Base-by-base conservation (phyloP, 1,140 invertebrate species). In the Drosophila jambulina region DNA sequence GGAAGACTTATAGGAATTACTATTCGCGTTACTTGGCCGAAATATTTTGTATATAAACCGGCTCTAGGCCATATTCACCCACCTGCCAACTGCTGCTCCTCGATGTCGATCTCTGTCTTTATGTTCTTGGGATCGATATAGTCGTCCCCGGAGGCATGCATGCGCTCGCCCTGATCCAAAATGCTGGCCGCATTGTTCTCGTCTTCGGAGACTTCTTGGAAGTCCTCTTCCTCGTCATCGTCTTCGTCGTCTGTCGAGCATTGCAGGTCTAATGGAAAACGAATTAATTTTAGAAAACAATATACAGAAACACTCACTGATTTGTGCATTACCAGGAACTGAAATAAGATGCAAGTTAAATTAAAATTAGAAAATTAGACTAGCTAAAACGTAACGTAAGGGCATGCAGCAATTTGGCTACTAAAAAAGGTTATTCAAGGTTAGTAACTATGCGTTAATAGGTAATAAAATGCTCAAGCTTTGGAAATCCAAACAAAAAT, bases 191-290 rank as follows among this genome's bases (percentile, higher is more conserved):
- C 94, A 21, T 91, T 92, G 29, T 94, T 94, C 62, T 95, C 95
- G 57, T 95, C 94, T 19, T 94, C 94, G 27, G 93, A 94, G 3
- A 95, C 95, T 80, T 96, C 95, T 80, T 96, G 95, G 62, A 95
- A 94, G 86, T 96, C 95, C 70, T 96, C 95, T 72, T 95, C 95
- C 80, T 96, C 96, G 62, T 87, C 84, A 25, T 88, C 85, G 21
- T 88, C 84, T 62, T 96, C 95, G 63, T 95, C 95, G 80, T 96
- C 96, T 48, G 95, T 96, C 3, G 96, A 96, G 84, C 96, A 96
- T 93, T 96, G 95, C 48, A 96, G 92, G 93, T 96, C 96, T 95
- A 92, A 51, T 12, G 15, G 3, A 42, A 13, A 40, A 7, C 29
- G 42, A 42, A n/a, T n/a, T 15, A 23, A 36, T 32, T 46, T 77